These are phyloP conservation scores for Phragmatobia fuliginosa DNA, from an alignment of 2,888 invertebrate genomes.

Conservation along the genomic window DNA sequence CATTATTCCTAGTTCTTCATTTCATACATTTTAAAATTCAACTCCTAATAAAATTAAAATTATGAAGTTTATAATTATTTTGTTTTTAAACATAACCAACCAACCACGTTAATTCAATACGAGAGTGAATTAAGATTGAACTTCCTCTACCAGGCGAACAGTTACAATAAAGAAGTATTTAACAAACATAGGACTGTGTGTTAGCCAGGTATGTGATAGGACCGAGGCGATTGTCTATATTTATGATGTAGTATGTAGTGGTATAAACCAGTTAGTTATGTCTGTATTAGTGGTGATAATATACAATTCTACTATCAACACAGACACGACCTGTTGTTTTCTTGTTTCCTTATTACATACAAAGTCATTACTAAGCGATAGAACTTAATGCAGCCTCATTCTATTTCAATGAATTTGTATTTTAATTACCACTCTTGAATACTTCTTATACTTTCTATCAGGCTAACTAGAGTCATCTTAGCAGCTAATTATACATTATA, in stretches of 20 bases:
- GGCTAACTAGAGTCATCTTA: no score
- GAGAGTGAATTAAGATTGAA: neutral
- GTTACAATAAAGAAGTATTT: neutral
- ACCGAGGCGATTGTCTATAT: neutral
- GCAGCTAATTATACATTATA: no score
- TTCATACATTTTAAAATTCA: no score
- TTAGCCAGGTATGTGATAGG: neutral
- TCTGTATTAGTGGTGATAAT: slow-evolving; percentile 25
- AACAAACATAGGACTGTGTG: neutral
- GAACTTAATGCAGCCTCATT: neutral
- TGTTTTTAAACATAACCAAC: no score
- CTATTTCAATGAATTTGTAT: neutral
- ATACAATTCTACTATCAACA: slow-evolving; percentile 34
- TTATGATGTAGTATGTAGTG: slow-evolving; percentile 28
- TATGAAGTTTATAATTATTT: no score
- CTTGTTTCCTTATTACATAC: slow-evolving; percentile 25
- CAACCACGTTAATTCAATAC: no score
- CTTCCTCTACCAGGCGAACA: neutral
- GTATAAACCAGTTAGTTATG: slow-evolving; percentile 35
- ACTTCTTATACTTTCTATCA: no score
- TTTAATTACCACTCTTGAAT: no score
- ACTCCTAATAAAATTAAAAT: no score
- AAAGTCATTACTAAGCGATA: slow-evolving; percentile 1
- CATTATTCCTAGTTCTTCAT: no score
- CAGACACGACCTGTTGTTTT: slow-evolving; percentile 4